Conservation (phyloP, 2,797 vertebrate genomes). For the Pampus argenteus region DNA sequence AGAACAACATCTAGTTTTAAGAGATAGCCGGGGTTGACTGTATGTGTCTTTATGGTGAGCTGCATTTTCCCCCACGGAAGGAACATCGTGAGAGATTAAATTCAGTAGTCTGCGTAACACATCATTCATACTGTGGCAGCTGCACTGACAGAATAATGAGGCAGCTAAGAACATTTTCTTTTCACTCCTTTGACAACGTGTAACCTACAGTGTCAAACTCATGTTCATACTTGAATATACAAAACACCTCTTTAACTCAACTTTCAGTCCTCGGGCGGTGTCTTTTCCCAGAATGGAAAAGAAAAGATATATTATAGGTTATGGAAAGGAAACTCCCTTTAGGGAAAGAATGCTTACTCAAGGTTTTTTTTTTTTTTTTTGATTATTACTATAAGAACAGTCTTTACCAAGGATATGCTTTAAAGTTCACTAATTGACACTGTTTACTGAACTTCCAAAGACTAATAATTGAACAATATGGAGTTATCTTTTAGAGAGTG, state of each 20-base stretch:
- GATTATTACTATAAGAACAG: not conserved
- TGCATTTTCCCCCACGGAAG: slow-evolving; percentile 15
- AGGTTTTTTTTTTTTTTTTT: slow-evolving; percentile 31
- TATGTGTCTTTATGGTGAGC: slow-evolving; percentile 7
- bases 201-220: slow-evolving; percentile 43
- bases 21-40: not conserved
- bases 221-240: slow-evolving; percentile 63
- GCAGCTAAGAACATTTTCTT: slow-evolving; percentile 29
- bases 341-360: slow-evolving; percentile 14
- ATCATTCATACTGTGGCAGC: slow-evolving; percentile 38
- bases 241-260: slow-evolving; percentile 44
- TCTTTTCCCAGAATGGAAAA: slow-evolving; percentile 19
- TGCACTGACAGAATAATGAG: slow-evolving; percentile 51
- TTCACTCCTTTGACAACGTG: slow-evolving; percentile 40
- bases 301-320: slow-evolving; percentile 17
- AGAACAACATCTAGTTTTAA: not conserved
- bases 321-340: slow-evolving; percentile 38
- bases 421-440: not conserved
- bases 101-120: slow-evolving; percentile 11
- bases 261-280: slow-evolving; percentile 25
- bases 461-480: not conserved
- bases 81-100: slow-evolving; percentile 11
- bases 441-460: not conserved
- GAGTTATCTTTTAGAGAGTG: not conserved
- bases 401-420: not conserved